phyloP scores from a whole-genome alignment of 2,113 vertebrate genomes.

The Trogon melanurus region DNA sequence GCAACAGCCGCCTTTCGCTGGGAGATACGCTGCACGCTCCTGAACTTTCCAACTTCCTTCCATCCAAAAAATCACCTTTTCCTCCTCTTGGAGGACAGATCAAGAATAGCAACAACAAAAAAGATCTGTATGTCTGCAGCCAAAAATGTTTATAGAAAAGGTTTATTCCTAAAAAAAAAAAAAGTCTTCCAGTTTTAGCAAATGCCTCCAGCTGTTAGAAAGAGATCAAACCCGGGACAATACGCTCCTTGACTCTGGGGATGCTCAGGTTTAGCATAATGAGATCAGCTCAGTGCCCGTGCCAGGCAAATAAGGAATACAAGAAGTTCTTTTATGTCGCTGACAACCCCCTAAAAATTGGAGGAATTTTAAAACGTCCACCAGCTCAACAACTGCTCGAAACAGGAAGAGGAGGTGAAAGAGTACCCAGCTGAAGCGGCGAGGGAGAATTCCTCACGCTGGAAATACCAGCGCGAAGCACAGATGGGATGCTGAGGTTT shows the following conservation, averaged over 20 bases:
- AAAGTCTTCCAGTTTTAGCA: neutral
- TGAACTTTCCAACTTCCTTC: neutral
- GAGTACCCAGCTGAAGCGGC: neutral
- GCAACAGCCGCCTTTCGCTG: neutral
- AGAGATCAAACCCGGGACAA: neutral
- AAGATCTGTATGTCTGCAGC: neutral
- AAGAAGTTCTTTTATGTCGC: neutral
- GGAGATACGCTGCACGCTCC: neutral
- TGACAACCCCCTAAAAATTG: neutral
- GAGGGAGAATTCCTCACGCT: neutral
- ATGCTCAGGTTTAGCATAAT: neutral
- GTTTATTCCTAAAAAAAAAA: neutral
- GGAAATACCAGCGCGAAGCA: neutral
- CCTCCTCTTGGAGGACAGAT: neutral
- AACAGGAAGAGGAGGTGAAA: constrained; percentile 35
- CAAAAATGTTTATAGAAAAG: neutral
- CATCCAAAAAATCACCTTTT: neutral
- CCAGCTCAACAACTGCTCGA: neutral
- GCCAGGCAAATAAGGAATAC: neutral
- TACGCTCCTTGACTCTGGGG: neutral
- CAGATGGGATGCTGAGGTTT: neutral
- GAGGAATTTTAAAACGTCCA: neutral
- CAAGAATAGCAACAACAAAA: neutral
- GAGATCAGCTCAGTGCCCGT: neutral
- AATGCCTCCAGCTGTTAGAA: neutral